Base-by-base conservation (phyloP, 2,113 vertebrate genomes). In the Entelurus aequoreus region DNA sequence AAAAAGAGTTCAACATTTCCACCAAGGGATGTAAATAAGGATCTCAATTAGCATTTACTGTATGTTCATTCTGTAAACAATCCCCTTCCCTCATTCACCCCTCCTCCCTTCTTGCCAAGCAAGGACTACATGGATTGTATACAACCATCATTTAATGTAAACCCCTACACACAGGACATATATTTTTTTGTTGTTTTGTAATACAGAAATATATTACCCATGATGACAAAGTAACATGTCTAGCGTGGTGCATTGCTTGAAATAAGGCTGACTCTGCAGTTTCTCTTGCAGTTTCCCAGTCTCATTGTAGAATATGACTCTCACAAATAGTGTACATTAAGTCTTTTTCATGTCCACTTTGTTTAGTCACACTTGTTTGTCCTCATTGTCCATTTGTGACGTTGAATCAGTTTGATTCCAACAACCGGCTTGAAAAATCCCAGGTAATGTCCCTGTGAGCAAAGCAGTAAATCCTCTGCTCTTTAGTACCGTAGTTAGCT, bases 111-210 rank as follows among this genome's bases (percentile, higher is more conserved):
- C 50, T 50, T 44, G 63, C 60, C 48, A 58, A 57, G 44, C 67
- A 82, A 90, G 63, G 62, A 84, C 66, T 76, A 61, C 62, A 78
- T 86, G 72, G 75, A 89, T 91, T 90, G 79, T 88, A 88, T 60
- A 85, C 81, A 64, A 76, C 44, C 78, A 82, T 64, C 60, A 72
- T 78, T 82, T 82, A 37, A 51, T 80, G 83, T 83, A 70, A 81
- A 80, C 53, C 86, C 49, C 12, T 12, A 42, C 16, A 57, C 48
- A 70, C 48, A 63, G 68, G 65, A 28, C 2, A 28, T 82, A 13
- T 80, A 62, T n/a, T 77, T 78, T 71, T 68, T 68, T 40, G 60
- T 82, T 62, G 69, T 81, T 86, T 19, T 85, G 70, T 84, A 79
- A 69, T 72, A 84, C 75, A 62, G 66, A 80, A 88, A 86, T 86